Base-by-base conservation (phyloP, 1,140 invertebrate genomes). In the Elymnias hypermnestra region DNA sequence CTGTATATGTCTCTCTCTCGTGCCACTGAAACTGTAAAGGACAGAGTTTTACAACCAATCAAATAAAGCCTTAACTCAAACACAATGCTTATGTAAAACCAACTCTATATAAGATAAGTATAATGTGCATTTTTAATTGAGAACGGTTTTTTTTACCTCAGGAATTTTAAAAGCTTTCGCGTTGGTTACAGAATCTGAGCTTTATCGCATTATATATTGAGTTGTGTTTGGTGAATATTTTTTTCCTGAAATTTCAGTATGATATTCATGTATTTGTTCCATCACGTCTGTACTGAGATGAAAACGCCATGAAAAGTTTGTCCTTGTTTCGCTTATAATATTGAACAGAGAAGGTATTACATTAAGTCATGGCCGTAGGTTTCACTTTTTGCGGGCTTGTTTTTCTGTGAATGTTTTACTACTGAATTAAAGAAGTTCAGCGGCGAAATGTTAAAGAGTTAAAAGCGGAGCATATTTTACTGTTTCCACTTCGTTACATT, bases 191-290 rank as follows among this genome's bases (percentile, higher is more conserved):
- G 68, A 77, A 68, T 73, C 59, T 75, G 61, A 42, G 67, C 75
- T 58, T 55, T 79, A 57, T 66, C 54, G 39, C 43, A 19, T 38
- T 47, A 33, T 46, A 15, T 46, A 59, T 64, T 72, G 50, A 70
- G 78, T 74, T 38, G 57, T 47, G 61, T 71, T 77, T 83, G 43
- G 49, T 6, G 17, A 41, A 44, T 57, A 12, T 18, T 37, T 33
- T 29, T 50, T 54, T 62, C 67, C 63, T 60, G 64, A 63, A 72
- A 60, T 79, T 71, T 75, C 62, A 72, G 65, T 79, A 79, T 72
- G 68, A 81, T 83, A 79, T 83, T 83, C 75, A 79, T 79, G 66
- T 78, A 72, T 79, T 83, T 79, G 72, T 79, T 72, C 62, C 65
- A 76, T 76, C 72, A 76, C 68, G 72, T 77, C 66, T 72, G 63